These are phyloP conservation scores for Allolobophora icterica DNA, from an alignment of 2,888 invertebrate genomes.

Conservation along the genomic window DNA sequence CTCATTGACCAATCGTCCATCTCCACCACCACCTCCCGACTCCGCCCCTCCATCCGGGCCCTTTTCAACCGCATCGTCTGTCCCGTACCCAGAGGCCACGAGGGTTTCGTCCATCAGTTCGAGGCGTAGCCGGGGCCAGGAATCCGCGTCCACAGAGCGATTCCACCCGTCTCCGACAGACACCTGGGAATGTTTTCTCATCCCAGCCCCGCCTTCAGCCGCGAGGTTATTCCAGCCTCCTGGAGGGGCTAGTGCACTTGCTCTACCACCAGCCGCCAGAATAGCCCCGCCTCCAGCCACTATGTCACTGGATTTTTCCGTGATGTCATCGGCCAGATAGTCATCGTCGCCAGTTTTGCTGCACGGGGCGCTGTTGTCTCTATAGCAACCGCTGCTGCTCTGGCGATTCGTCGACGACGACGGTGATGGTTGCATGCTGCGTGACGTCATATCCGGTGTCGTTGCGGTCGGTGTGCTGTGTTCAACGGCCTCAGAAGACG, in stretches of 20 bases:
- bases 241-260: background rate
- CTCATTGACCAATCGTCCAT: conserved; percentile 36
- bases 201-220: background rate
- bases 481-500: conserved; percentile 39
- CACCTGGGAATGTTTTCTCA: background rate
- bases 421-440: conserved; percentile 29
- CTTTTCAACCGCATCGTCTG: conserved; percentile 25
- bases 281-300: background rate
- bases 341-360: conserved; percentile 29
- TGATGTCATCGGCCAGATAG: conserved; percentile 19
- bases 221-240: conserved; percentile 12
- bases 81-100: conserved; percentile 23
- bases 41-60: conserved; percentile 38
- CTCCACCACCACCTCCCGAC: conserved; percentile 32
- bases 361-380: conserved; percentile 35
- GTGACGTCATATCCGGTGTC: conserved; percentile 26
- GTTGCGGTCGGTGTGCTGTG: conserved; percentile 32
- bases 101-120: background rate
- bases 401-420: conserved; percentile 25
- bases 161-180: conserved; percentile 23
- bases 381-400: conserved; percentile 25
- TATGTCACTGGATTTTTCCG: background rate
- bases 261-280: background rate
- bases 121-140: conserved; percentile 18
- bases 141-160: background rate